These are phyloP conservation scores for Coptotermes formosanus DNA, from an alignment of 1,140 invertebrate genomes.

Conservation along the genomic window DNA sequence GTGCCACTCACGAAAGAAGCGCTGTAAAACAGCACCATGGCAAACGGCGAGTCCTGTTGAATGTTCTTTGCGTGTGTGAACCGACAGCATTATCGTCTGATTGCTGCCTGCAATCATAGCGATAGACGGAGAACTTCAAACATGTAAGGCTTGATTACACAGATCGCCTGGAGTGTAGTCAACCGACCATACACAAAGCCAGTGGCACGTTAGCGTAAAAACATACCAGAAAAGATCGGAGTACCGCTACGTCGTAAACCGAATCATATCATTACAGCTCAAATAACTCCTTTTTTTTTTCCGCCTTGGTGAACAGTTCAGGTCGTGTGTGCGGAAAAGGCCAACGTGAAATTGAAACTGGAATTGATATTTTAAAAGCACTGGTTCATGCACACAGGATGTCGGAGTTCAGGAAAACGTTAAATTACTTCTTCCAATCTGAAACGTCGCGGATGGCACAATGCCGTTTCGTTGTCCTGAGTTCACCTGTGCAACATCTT, in stretches of 20 bases:
- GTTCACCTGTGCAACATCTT: too few species aligned
- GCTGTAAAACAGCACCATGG: not conserved
- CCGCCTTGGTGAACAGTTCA: not conserved
- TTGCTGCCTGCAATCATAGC: not conserved
- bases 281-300: not conserved
- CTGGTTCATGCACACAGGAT: not conserved
- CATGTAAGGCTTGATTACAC: not conserved
- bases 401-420: not conserved
- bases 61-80: not conserved
- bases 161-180: not conserved
- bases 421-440: not conserved
- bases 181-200: not conserved
- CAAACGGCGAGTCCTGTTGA: not conserved
- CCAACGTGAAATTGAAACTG: not conserved
- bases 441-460: not conserved
- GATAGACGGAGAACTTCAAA: not conserved
- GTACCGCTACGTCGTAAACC: not conserved
- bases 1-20: not conserved
- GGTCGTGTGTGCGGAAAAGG: not conserved
- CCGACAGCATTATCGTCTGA: not conserved
- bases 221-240: not conserved
- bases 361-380: not conserved
- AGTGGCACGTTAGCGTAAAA: not conserved
- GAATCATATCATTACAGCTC: conserved; percentile 2
- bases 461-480: not conserved